These are phyloP conservation scores for Meandrina meandrites DNA, from an alignment of 92 coral and sea anemone genomes.

Conservation along the genomic window DNA sequence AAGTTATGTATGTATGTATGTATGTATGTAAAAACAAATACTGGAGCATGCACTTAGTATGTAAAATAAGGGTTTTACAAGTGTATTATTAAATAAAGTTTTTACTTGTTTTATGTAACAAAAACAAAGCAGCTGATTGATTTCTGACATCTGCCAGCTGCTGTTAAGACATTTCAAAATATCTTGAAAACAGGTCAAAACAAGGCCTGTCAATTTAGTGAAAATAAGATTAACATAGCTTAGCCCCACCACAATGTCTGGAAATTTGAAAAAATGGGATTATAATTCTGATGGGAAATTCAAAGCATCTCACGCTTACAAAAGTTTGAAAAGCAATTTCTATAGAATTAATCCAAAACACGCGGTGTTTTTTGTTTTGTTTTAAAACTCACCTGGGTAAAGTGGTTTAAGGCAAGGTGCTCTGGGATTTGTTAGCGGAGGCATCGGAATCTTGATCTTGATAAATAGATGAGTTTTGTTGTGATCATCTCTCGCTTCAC, in stretches of 20 bases:
- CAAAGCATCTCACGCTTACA: too few species aligned
- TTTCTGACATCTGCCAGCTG: not conserved
- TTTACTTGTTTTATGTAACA: too few species aligned
- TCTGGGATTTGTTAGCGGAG: conserved; percentile 95
- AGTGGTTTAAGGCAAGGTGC: conserved; percentile 83
- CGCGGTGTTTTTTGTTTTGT: not conserved
- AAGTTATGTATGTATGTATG: too few species aligned
- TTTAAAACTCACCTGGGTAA: conserved; percentile 75
- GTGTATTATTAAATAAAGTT: too few species aligned
- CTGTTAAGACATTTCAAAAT: not conserved
- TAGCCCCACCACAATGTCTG: not conserved
- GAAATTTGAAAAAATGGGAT: not conserved
- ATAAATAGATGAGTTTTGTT: conserved; percentile 90
- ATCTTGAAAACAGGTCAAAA: not conserved
- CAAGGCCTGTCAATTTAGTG: not conserved
- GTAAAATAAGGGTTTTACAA: too few species aligned
- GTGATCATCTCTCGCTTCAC: conserved; percentile 91
- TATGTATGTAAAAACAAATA: too few species aligned
- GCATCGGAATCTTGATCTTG: conserved; percentile 89
- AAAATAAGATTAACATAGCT: not conserved
- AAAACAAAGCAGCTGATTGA: too few species aligned
- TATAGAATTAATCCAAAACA: not conserved
- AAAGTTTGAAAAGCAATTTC: too few species aligned
- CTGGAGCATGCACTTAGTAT: too few species aligned
- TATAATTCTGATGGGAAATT: not conserved